These are phyloP conservation scores for Drosophila truncata DNA, from an alignment of 1,140 invertebrate species.

Conservation along the genomic window DNA sequence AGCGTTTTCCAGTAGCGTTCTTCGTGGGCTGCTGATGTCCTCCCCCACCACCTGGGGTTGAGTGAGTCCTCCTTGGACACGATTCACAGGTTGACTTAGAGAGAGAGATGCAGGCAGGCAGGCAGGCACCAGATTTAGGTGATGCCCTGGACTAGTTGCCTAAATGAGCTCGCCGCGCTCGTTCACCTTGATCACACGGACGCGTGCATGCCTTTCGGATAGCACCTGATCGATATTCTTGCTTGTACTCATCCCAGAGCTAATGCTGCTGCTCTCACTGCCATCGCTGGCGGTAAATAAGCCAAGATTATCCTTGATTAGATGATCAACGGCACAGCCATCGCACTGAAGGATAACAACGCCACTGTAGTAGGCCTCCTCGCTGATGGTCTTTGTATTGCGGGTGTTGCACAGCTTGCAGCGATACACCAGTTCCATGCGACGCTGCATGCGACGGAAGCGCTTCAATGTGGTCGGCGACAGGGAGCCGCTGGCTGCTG, in stretches of 20 bases:
- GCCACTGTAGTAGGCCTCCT: constrained; percentile 93
- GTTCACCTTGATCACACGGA: constrained; percentile 82
- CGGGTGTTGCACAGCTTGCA: constrained; percentile 94
- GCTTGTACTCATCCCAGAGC: constrained; percentile 88
- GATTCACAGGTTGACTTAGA: constrained; percentile 34
- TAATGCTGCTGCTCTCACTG: constrained; percentile 87
- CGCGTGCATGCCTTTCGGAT: constrained; percentile 90
- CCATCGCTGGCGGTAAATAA: constrained; percentile 91
- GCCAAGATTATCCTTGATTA: constrained; percentile 96
- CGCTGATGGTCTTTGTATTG: constrained; percentile 92
- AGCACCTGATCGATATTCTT: constrained; percentile 94
- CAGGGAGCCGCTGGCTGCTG: constrained; percentile 50
- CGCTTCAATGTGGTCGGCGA: constrained; percentile 76
- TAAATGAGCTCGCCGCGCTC: constrained; percentile 82
- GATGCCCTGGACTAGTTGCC: constrained; percentile 61
- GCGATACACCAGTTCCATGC: constrained; percentile 91
- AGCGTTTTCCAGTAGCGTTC: neutral
- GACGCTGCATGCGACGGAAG: constrained; percentile 86
- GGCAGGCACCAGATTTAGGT: constrained; percentile 9
- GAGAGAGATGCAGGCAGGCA: constrained; percentile 6
- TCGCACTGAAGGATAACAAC: constrained; percentile 95
- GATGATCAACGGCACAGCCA: constrained; percentile 94
- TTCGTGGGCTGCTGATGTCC: constrained; percentile 16
- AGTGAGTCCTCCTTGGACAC: constrained; percentile 40
- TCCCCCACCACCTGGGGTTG: constrained; percentile 13